Evolutionary conservation across 2,113 vertebrate species (phyloP).

Genomic region (Tylochromis polylepis): DNA sequence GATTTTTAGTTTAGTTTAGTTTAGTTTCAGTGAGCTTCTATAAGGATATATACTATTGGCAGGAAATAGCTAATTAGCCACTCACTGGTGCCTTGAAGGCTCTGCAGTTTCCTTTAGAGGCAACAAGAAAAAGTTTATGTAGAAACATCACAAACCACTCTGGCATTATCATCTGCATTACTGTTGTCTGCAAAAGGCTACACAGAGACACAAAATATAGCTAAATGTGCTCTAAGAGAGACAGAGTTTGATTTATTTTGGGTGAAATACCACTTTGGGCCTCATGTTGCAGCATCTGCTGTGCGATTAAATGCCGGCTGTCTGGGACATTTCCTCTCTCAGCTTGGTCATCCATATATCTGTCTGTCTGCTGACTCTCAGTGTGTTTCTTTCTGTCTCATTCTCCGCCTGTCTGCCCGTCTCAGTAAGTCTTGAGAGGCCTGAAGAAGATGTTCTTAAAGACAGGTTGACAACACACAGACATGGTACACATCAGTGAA

Average conservation of each 20-base stretch:
- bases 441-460: neutral
- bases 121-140: neutral
- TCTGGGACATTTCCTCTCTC: neutral
- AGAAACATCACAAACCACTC: neutral
- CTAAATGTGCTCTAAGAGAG: neutral
- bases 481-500: neutral
- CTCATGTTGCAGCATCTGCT: neutral
- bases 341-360: neutral
- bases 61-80: neutral
- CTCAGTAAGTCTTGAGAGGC: neutral
- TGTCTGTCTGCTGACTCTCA: neutral
- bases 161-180: neutral
- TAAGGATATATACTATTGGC: neutral
- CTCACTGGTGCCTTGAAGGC: neutral
- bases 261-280: neutral
- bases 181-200: neutral
- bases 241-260: neutral
- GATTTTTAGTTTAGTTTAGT: too few relatives aligned
- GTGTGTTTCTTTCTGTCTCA: neutral
- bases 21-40: neutral
- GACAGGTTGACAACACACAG: neutral
- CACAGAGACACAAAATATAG: neutral
- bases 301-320: neutral
- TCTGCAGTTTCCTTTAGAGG: neutral
- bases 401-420: neutral